Evolutionary conservation across 2,797 vertebrate genomes (phyloP), one percentile per base, ranked within the genome.

Genomic region (Scarus forsteni): DNA sequence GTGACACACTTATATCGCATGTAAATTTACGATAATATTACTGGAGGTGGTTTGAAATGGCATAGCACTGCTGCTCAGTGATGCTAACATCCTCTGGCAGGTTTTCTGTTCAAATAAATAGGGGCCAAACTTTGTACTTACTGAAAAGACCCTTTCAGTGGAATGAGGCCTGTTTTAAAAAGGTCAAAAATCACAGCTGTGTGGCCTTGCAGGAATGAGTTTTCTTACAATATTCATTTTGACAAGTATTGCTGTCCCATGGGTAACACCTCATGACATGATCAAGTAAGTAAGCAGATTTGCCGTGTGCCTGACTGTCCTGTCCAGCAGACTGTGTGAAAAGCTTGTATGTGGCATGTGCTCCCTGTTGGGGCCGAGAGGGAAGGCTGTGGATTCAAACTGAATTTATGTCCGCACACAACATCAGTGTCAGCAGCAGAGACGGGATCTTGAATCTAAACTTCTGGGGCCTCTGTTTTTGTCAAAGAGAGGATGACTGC

Each of bases 251-350:
- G 74, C 74, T 60, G 71, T 89, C 92, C 85, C 87, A 77, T 59
- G 87, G 87, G 90, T 85, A 86, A 92, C 86, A 75, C 90, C 70
- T 81, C 80, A 75, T 78, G 87, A 76, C 87, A 82, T 87, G 84
- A 88, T 86, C 87, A 90, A 89, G 88, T 88, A 86, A 89, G 85
- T 92, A 89, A 89, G 86, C 82, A 88, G 89, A 87, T 92, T 83
- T 90, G 85, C 85, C 50, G 63, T 88, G 82, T 74, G 85, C 80
- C 89, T 84, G 73, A 85, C 84, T 77, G 81, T 89, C 84, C 85
- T 85, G 84, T 90, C 87, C 82, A 57, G 82, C 79, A 76, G 79
- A 74, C 67, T 79, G 86, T 85, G 88, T 90, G 91, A 92, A 92
- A 88, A 89, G 88, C 82, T 77, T 90, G 67, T 42, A 85, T 85